Evolutionary conservation across 1,140 invertebrate genomes (phyloP).

Genomic region (Drosophila kikkawai): DNA sequence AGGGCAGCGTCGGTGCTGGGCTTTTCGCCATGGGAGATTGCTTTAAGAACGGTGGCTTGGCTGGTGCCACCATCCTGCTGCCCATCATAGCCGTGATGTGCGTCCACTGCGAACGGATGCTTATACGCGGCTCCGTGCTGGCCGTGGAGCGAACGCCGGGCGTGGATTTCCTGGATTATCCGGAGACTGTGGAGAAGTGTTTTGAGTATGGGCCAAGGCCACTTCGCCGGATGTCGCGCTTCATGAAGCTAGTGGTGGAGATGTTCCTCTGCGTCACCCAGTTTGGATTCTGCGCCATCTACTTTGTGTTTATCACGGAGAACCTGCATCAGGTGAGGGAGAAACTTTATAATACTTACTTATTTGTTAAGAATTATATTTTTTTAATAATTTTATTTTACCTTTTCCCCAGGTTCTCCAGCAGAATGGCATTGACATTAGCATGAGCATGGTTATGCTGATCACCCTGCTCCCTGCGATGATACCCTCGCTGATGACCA

Average conservation of each 20-base stretch:
- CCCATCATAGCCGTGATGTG: slow-evolving; percentile 90
- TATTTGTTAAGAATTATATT: no score
- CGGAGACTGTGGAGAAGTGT: slow-evolving; percentile 91
- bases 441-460: slow-evolving; percentile 89
- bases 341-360: no score
- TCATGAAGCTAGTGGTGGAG: slow-evolving; percentile 90
- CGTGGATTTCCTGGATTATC: slow-evolving; percentile 87
- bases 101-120: slow-evolving; percentile 90
- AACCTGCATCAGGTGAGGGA: slow-evolving; percentile 90
- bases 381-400: background rate
- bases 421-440: slow-evolving; percentile 87
- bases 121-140: slow-evolving; percentile 67
- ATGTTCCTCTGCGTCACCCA: slow-evolving; percentile 95
- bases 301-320: slow-evolving; percentile 95
- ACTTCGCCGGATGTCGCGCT: slow-evolving; percentile 87
- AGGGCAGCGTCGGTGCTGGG: slow-evolving; percentile 90
- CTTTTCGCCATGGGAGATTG: slow-evolving; percentile 92
- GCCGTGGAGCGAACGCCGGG: slow-evolving; percentile 72
- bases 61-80: slow-evolving; percentile 88
- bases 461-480: slow-evolving; percentile 90
- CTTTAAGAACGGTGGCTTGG: slow-evolving; percentile 90
- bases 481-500: slow-evolving; percentile 90
- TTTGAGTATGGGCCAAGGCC: slow-evolving; percentile 90
- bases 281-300: slow-evolving; percentile 97
- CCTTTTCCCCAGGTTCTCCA: slow-evolving; percentile 87